These are phyloP conservation scores for Fregata magnificens DNA, from an alignment of 2,113 vertebrate species.

Conservation along the genomic window DNA sequence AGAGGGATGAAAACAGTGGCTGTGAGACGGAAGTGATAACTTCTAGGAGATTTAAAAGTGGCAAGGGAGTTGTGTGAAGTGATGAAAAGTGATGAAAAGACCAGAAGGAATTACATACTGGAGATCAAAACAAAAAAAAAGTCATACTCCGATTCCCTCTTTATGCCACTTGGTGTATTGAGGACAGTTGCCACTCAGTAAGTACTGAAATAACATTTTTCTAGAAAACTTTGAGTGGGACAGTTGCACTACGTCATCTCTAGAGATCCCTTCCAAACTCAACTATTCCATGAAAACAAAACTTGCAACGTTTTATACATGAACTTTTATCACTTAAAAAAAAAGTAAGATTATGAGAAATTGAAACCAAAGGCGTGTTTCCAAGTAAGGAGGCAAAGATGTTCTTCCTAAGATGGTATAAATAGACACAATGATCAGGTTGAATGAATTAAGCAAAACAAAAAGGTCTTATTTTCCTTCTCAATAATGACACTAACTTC, in stretches of 20 bases:
- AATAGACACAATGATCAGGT: fast-evolving
- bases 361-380: background rate
- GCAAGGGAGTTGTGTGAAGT: background rate
- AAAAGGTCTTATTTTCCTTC: background rate
- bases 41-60: background rate
- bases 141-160: background rate
- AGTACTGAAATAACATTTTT: background rate
- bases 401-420: background rate
- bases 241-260: background rate
- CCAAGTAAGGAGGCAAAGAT: background rate
- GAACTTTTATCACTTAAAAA: background rate
- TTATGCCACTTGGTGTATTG: background rate
- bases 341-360: background rate
- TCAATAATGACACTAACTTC: background rate
- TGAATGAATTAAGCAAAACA: background rate
- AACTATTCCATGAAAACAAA: background rate
- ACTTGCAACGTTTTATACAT: fast-evolving
- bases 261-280: background rate
- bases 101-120: background rate
- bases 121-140: background rate
- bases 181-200: background rate
- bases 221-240: background rate
- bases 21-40: background rate
- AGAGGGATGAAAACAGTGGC: background rate
- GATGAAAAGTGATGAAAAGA: background rate